Evolutionary conservation across 2,113 vertebrate genomes (phyloP), one percentile per base, ranked within the genome.

Genomic region (Alethe diademata): DNA sequence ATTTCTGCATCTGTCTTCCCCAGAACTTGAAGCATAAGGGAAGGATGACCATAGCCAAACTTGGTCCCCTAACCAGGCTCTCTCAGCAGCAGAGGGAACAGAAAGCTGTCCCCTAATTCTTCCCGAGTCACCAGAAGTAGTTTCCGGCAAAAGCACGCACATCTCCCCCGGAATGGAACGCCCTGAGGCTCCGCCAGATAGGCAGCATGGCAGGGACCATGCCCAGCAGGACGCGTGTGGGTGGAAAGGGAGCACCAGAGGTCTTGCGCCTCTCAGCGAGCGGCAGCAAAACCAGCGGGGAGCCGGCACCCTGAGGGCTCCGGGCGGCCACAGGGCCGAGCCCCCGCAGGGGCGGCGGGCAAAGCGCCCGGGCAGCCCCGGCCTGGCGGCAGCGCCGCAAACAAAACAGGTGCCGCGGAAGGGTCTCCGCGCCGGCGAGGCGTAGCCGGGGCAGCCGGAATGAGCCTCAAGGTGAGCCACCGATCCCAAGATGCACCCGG

Each of bases 141-240:
- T 12, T 73, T 18, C 31, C 56, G 28, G 25, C 43, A 5, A 8
- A 14, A 2, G 3, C 4, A 6, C 3, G 3, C 10, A 0, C 43
- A 25, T 6, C 31, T 43, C 40, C 25, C 36, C 2, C 1, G 6
- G 5, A 0, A 14, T 0, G 4, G 33, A 45, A 35, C 0, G 2
- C 9, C 9, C 54, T 17, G 24, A 15, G 38, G 26, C 45, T 57
- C 14, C 8, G 1, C 47, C 5, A 51, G n/a, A 36, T 5, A 2
- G 35, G 54, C 16, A 28, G 60, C 33, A 2, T 0, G 3, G 51
- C 8, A 24, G 22, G n/a, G 11, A 12, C 62, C 53, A 2, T 7
- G 79, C 38, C 53, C 64, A 2, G 31, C 66, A 42, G 26, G 19
- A 51, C 19, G 36, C 23, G 2, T 12, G 8, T 2, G 42, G 8